Percentiles rank a stretch among this genome's conserved stretches.
Conservation (phyloP, 2,797 vertebrate genomes). For the Psittacula echo region DNA sequence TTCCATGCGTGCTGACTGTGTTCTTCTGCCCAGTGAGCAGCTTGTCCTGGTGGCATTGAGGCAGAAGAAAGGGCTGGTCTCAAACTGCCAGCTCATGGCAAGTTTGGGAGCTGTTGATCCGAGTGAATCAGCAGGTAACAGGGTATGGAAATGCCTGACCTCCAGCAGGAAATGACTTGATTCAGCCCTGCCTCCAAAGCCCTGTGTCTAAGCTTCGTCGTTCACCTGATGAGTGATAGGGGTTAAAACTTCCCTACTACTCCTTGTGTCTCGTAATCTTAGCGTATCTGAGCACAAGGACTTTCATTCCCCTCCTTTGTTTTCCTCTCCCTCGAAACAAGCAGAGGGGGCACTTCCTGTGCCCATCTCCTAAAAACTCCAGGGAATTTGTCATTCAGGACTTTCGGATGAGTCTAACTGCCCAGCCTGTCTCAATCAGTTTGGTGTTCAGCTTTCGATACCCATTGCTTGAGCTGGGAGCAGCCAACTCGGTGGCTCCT, state of each 20-base stretch:
- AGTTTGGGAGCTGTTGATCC: conserved; percentile 10
- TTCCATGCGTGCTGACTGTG: conserved; percentile 4
- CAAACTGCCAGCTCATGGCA: not conserved
- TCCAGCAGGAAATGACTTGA: not conserved
- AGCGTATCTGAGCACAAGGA: not conserved
- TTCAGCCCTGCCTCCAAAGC: not conserved
- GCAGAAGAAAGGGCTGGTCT: not conserved
- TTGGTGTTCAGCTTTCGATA: not conserved
- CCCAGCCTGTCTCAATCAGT: not conserved
- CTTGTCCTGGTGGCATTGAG: not conserved
- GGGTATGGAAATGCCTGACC: not conserved
- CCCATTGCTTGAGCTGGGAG: not conserved
- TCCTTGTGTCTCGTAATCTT: not conserved
- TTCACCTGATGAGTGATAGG: not conserved
- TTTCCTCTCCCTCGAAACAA: not conserved
- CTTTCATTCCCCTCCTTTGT: not conserved
- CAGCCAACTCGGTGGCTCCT: not conserved
- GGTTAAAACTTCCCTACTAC: not conserved
- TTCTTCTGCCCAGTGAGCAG: conserved; percentile 40
- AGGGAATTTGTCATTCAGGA: not conserved
- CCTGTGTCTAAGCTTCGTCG: not conserved
- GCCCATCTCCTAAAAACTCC: not conserved
- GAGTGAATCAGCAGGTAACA: not conserved
- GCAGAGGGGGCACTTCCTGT: not conserved
- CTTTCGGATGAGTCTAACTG: not conserved